Conservation (phyloP, 2,888 invertebrate species). For the Tiliacea citrago region DNA sequence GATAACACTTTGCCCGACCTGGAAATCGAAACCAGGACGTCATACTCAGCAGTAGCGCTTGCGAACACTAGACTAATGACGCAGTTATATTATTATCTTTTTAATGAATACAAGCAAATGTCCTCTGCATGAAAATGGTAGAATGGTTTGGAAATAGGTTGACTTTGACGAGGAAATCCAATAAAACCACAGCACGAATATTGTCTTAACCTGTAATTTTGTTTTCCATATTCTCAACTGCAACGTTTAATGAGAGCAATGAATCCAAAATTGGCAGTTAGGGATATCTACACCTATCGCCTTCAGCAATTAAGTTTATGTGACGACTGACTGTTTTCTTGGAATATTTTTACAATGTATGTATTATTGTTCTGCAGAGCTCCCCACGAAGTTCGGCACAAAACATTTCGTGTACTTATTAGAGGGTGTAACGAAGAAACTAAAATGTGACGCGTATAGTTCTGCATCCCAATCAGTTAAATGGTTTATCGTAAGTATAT, state of each 20-base stretch:
- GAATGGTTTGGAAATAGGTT: not conserved
- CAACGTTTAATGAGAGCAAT: too few species aligned
- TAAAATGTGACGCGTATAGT: constrained; percentile 45
- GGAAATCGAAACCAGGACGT: too few species aligned
- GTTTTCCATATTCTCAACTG: too few species aligned
- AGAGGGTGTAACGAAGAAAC: constrained; percentile 25
- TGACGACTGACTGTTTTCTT: not conserved
- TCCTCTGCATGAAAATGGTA: not conserved
- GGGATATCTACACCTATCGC: too few species aligned
- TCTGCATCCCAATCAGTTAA: constrained; percentile 41
- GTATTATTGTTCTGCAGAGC: constrained; percentile 36
- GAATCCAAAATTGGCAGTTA: too few species aligned
- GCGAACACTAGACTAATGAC: too few species aligned
- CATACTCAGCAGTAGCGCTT: too few species aligned
- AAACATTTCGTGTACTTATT: constrained; percentile 38
- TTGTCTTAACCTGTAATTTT: too few species aligned
- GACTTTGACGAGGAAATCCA: not conserved
- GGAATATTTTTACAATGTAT: not conserved
- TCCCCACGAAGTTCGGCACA: constrained; percentile 31
- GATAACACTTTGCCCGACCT: too few species aligned
- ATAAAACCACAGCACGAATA: not conserved
- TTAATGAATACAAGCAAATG: not conserved
- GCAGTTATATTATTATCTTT: too few species aligned
- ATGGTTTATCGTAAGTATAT: constrained; percentile 60
- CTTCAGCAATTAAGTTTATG: too few species aligned